Conservation (phyloP, 2,113 vertebrate species). For the Gallinago jamesoni region DNA sequence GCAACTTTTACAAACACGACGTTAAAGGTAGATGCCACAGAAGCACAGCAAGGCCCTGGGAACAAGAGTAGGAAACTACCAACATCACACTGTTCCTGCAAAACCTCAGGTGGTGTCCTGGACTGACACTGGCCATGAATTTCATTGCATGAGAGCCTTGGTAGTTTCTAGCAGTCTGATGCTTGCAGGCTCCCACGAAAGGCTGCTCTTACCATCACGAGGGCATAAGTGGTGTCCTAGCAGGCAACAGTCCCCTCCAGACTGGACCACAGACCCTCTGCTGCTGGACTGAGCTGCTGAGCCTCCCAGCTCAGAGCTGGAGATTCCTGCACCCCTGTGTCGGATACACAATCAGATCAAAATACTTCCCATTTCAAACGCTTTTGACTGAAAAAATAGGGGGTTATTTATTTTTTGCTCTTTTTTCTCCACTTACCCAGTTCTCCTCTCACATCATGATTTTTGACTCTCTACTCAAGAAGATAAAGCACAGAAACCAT, state of each 20-base stretch:
- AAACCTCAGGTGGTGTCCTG: background rate
- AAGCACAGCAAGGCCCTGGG: background rate
- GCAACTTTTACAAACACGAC: background rate
- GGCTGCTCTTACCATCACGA: background rate
- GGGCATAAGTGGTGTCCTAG: background rate
- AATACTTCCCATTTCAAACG: background rate
- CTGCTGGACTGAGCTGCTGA: background rate
- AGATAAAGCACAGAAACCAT: background rate
- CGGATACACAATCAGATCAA: accelerated
- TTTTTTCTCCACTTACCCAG: background rate
- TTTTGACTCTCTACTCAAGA: background rate
- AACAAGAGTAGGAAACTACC: background rate
- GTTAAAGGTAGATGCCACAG: background rate
- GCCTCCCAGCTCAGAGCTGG: background rate
- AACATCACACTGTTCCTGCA: background rate
- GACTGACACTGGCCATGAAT: background rate
- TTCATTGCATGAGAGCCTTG: background rate
- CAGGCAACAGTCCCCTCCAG: background rate
- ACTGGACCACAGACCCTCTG: accelerated
- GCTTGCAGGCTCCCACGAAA: background rate
- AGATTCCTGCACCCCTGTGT: accelerated
- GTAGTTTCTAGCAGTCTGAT: background rate
- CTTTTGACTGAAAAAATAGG: background rate
- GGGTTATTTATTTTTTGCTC: background rate
- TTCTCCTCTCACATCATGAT: background rate